phyloP scores from a whole-genome alignment of 2,113 vertebrate species.

The Catharus fuscescens region DNA sequence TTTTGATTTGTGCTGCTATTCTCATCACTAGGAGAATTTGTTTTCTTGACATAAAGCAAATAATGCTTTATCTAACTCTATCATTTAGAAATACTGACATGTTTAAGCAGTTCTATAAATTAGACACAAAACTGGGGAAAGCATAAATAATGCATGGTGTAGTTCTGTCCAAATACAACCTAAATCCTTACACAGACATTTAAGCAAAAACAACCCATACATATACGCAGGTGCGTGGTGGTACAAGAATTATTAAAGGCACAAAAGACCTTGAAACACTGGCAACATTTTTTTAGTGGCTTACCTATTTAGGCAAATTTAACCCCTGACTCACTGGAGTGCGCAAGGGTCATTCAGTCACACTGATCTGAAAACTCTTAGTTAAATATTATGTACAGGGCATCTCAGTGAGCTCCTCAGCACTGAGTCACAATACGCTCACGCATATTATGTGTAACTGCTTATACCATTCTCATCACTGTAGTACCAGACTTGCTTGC shows the following conservation, averaged over 20 bases:
- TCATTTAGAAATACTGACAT: neutral
- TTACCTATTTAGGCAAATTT: neutral
- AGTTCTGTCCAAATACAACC: neutral
- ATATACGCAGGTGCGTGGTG: rapidly evolving
- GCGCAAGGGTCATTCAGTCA: neutral
- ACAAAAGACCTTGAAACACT: neutral
- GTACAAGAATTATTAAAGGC: neutral
- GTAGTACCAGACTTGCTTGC: neutral
- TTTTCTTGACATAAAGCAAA: neutral
- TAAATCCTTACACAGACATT: neutral
- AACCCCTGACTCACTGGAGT: neutral
- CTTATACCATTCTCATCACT: neutral
- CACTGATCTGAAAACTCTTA: neutral
- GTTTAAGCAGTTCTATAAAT: neutral
- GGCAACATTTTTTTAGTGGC: neutral
- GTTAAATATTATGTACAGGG: neutral
- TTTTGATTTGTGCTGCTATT: neutral
- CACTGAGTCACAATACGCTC: neutral
- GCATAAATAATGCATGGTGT: neutral
- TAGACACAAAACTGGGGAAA: neutral
- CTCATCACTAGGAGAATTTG: neutral
- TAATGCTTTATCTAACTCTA: neutral
- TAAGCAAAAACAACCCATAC: rapidly evolving
- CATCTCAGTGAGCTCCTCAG: neutral
- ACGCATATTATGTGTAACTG: neutral